Percentiles rank a stretch among this genome's conserved stretches.
These are phyloP conservation scores for Epicauta chinensis DNA, from an alignment of 1,140 invertebrate genomes.

Conservation along the genomic window DNA sequence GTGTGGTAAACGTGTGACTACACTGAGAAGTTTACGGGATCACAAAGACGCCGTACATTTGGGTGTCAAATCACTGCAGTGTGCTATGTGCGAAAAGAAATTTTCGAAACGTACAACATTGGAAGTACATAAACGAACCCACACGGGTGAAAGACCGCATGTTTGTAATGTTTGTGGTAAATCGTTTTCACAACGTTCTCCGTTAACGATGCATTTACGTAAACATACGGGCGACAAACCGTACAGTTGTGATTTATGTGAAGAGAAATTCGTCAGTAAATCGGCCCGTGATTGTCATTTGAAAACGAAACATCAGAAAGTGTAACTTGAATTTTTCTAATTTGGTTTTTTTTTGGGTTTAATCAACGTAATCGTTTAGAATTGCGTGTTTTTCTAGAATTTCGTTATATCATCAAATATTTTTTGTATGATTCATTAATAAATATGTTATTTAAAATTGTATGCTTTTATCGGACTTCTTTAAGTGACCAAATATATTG, in stretches of 20 bases:
- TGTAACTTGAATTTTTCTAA: too few relatives aligned
- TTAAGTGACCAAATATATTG: too few relatives aligned
- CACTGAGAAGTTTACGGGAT: conserved; percentile 59
- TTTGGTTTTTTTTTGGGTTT: too few relatives aligned
- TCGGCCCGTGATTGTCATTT: conserved; percentile 48
- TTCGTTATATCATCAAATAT: too few relatives aligned
- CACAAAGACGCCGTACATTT: conserved; percentile 52
- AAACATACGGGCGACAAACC: conserved; percentile 43
- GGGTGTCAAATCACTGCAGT: conserved; percentile 35
- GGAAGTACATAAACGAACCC: conserved; percentile 69
- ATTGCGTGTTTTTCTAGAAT: too few relatives aligned
- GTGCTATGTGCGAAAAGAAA: conserved; percentile 29
- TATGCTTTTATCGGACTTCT: too few relatives aligned
- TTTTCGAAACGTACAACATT: conserved; percentile 30
- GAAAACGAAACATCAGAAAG: conserved; percentile 53
- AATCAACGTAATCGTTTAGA: too few relatives aligned
- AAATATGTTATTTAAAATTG: too few relatives aligned
- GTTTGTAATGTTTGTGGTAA: too few relatives aligned
- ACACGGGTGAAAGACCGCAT: conserved; percentile 56
- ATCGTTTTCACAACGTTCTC: too few relatives aligned
- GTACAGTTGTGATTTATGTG: conserved; percentile 35
- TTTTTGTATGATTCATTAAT: too few relatives aligned
- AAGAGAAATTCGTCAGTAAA: conserved; percentile 29
- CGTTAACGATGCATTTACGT: conserved; percentile 46
- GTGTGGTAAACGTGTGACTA: conserved; percentile 70